Base-by-base conservation (phyloP, 2,113 vertebrate genomes). In the Galbula dea region DNA sequence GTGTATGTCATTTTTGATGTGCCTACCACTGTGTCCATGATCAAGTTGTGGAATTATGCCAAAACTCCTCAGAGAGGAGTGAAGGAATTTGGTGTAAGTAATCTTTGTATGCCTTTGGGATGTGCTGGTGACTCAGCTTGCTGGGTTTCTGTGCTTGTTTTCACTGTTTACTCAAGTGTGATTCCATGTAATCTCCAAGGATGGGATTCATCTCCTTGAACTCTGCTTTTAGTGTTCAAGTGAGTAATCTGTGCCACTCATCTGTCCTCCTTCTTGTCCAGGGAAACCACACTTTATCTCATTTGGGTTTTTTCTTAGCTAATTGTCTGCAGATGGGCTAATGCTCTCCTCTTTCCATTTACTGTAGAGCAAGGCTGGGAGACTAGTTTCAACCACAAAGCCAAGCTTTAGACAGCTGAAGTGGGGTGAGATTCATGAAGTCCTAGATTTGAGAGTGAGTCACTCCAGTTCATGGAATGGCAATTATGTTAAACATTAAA, bases 21-120 rank as follows among this genome's bases (percentile, higher is more conserved):
- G 94, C 99, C 99, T 15, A 98, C 98, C 55, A 99, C 98, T 0
- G 98, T 99, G 88, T 99, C 99, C 62, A 99, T 99, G 99, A 99
- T 99, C 96, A 99, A 99, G 95, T 93, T 99, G 82, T 99, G 99
- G 99, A 99, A 99, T 95, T 99, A 99, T 59, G 98, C 98, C 20
- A 99, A 99, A 97, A 99, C 99, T 0, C 98, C 99, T 52, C 98
- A 98, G 29, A 98, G 99, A 88, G 99, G 99, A 94, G 99, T 99
- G 77, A 99, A 99, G 90, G 99, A 99, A 96, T 99, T 99, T n/a
- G 99, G 99, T 86, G 99, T 99, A 97, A 97, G 98, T 97, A 54
- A 86, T 86, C 63, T 80, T 71, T 65, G 55, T 82, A 49, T 91
- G 58, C 57, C 39, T 90, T 83, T 83, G 55, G 22, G 58, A 27